Conservation (phyloP, 2,888 invertebrate genomes). For the Zelleria hepariella region DNA sequence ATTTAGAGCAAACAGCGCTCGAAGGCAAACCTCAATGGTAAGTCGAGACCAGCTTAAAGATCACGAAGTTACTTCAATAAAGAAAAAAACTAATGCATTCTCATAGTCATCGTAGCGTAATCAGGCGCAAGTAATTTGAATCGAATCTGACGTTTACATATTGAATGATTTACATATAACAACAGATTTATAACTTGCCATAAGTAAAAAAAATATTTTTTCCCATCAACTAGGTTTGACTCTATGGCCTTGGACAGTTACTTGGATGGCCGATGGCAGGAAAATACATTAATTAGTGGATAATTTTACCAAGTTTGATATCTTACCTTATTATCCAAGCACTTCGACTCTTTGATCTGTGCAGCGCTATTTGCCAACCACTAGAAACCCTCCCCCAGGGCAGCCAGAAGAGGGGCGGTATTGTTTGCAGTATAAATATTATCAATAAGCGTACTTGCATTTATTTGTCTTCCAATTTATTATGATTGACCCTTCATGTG, state of each 20-base stretch:
- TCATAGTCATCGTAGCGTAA: too few relatives aligned
- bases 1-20: constrained; percentile 58
- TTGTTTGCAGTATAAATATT: constrained; percentile 58
- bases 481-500: constrained; percentile 26
- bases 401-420: constrained; percentile 26
- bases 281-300: too few relatives aligned
- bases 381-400: constrained; percentile 34
- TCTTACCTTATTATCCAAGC: too few relatives aligned
- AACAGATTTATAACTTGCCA: too few relatives aligned
- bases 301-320: too few relatives aligned
- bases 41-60: neutral
- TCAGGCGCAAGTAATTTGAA: too few relatives aligned
- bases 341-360: constrained; percentile 48
- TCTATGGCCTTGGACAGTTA: too few relatives aligned
- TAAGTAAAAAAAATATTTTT: too few relatives aligned
- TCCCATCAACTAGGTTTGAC: too few relatives aligned
- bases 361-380: constrained; percentile 39
- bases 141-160: too few relatives aligned
- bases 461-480: constrained; percentile 53
- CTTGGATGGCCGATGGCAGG: too few relatives aligned
- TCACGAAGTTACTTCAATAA: constrained; percentile 9
- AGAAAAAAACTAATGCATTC: neutral
- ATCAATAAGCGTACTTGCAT: constrained; percentile 46
- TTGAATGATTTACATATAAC: too few relatives aligned
- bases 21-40: neutral